Conservation (phyloP, 2,888 invertebrate genomes). For the Andrena praecox region DNA sequence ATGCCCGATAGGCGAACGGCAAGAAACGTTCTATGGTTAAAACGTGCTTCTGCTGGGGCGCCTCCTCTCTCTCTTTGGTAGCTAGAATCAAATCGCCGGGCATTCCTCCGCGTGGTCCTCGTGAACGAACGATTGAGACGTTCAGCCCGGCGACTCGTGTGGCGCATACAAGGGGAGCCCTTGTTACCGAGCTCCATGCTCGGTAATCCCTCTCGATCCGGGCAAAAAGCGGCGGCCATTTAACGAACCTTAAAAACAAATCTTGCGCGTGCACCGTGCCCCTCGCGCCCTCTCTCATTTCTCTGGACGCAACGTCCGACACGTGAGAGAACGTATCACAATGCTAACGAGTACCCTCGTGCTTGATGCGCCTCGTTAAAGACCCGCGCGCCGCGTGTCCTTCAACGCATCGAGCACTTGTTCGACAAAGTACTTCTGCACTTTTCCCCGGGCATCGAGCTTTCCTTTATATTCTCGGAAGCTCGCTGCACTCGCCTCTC, state of each 20-base stretch:
- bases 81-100: slow-evolving; percentile 56
- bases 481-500: too few relatives aligned
- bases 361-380: slow-evolving; percentile 36
- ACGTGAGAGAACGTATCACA: slow-evolving; percentile 47
- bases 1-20: slow-evolving; percentile 35
- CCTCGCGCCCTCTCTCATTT: slow-evolving; percentile 23
- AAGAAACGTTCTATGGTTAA: slow-evolving; percentile 29
- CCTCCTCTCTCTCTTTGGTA: slow-evolving; percentile 26
- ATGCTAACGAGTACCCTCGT: slow-evolving; percentile 46
- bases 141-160: slow-evolving; percentile 50
- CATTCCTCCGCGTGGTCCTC: slow-evolving; percentile 68
- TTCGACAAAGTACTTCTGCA: slow-evolving; percentile 25
- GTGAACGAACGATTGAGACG: slow-evolving; percentile 69
- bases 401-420: slow-evolving; percentile 27
- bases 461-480: too few relatives aligned
- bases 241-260: slow-evolving; percentile 65
- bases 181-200: slow-evolving; percentile 66
- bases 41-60: slow-evolving; percentile 18
- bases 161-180: slow-evolving; percentile 65
- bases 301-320: slow-evolving; percentile 24
- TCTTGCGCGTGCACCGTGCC: slow-evolving; percentile 33
- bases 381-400: slow-evolving; percentile 16
- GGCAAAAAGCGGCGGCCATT: slow-evolving; percentile 63
- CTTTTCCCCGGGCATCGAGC: slow-evolving; percentile 2
- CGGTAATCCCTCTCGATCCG: slow-evolving; percentile 58